phyloP scores from a whole-genome alignment of 2,888 invertebrate genomes.

The Eilema caniola region DNA sequence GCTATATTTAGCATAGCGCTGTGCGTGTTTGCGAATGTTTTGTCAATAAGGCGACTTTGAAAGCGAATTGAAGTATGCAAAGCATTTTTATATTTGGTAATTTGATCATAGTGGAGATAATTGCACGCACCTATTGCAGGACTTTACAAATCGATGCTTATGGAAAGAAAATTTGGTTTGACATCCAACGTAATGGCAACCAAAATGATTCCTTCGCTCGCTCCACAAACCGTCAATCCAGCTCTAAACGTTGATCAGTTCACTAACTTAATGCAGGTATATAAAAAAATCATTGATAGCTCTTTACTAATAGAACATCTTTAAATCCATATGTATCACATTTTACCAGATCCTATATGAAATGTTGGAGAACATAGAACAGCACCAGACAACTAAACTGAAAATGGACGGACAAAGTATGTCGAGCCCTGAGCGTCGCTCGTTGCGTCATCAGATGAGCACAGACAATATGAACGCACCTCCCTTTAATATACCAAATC shows the following conservation, averaged over 20 bases:
- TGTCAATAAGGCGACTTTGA: neutral
- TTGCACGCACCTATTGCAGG: constrained; percentile 86
- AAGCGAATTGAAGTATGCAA: constrained; percentile 33
- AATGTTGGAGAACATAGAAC: constrained; percentile 96
- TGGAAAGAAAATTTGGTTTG: constrained; percentile 96
- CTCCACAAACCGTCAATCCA: constrained; percentile 97
- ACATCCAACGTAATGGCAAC: constrained; percentile 97
- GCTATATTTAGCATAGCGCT: constrained; percentile 24
- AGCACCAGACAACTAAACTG: constrained; percentile 95
- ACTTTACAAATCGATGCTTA: constrained; percentile 96
- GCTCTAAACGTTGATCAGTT: constrained; percentile 75
- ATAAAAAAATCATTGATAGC: neutral
- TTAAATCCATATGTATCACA: neutral
- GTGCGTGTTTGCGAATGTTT: constrained; percentile 36
- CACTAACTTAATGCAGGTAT: constrained; percentile 77
- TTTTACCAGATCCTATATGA: constrained; percentile 91
- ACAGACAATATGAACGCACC: constrained; percentile 95
- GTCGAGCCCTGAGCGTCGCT: constrained; percentile 92
- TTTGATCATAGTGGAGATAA: constrained; percentile 23
- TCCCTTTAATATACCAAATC: constrained; percentile 95
- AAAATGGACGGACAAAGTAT: constrained; percentile 93
- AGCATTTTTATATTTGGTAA: constrained; percentile 1
- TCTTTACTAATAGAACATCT: neutral
- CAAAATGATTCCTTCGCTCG: constrained; percentile 96
- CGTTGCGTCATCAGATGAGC: constrained; percentile 93